These are phyloP conservation scores for Coluber constrictor DNA, from an alignment of 2,797 vertebrate species.

Conservation along the genomic window DNA sequence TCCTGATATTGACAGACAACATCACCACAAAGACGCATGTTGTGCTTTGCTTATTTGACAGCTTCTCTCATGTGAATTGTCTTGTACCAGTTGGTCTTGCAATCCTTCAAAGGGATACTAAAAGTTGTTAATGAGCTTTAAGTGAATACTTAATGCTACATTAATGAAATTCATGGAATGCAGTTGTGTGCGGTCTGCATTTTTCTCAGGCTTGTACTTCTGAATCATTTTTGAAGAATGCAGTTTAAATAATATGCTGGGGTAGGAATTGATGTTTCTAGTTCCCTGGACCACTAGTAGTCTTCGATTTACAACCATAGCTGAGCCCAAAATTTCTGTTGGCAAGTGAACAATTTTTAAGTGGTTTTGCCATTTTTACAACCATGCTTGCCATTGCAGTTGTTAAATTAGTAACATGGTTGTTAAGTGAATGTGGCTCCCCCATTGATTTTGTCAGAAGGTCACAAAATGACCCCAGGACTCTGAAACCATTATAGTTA, in stretches of 20 bases:
- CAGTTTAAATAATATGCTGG: background rate
- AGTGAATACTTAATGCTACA: background rate
- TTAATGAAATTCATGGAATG: background rate
- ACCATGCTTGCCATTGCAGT: background rate
- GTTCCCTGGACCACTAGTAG: background rate
- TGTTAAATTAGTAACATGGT: background rate
- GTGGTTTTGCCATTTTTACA: background rate
- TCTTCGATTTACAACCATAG: background rate
- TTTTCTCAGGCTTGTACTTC: background rate
- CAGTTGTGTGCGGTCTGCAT: background rate
- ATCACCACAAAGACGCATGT: too few relatives aligned
- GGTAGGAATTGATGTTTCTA: background rate
- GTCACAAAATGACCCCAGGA: background rate
- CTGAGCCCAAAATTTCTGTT: background rate
- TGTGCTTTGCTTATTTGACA: conserved; percentile 15
- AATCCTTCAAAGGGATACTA: background rate
- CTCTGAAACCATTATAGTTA: background rate
- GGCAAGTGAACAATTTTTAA: background rate
- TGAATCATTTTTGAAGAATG: background rate
- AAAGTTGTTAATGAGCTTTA: background rate
- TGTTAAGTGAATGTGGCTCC: background rate
- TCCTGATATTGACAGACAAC: too few relatives aligned
- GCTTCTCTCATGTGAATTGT: background rate
- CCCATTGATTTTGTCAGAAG: background rate
- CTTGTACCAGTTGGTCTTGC: background rate